phyloP scores from a whole-genome alignment of 2,797 vertebrate species.

The Cuniculus paca region DNA sequence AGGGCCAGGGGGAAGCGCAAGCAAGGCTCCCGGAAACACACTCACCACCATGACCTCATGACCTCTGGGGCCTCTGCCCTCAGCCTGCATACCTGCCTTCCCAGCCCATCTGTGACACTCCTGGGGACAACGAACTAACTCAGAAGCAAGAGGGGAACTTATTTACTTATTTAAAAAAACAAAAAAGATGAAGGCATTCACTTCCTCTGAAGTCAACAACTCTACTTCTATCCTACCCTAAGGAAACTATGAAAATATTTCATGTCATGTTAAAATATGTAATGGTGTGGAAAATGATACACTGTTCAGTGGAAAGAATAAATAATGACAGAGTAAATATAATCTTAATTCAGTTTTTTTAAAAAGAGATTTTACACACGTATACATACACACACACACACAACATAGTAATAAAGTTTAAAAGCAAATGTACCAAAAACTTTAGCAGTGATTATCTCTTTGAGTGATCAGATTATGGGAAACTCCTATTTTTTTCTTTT shows the following conservation, averaged over 20 bases:
- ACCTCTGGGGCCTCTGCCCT: too few relatives aligned
- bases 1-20: not conserved
- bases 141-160: not conserved
- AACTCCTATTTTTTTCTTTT: not conserved
- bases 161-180: not conserved
- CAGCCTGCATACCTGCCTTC: too few relatives aligned
- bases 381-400: not conserved
- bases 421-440: not conserved
- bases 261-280: not conserved
- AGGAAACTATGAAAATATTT: not conserved
- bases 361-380: not conserved
- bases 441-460: not conserved
- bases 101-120: too few relatives aligned
- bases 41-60: too few relatives aligned
- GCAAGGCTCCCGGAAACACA: not conserved
- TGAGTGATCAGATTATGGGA: not conserved
- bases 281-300: not conserved
- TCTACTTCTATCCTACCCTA: not conserved
- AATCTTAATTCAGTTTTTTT: not conserved
- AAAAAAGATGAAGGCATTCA: not conserved
- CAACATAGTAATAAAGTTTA: not conserved
- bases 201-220: not conserved
- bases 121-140: not conserved
- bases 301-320: constrained; percentile 13
- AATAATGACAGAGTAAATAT: not conserved